phyloP scores from a whole-genome alignment of 1,140 invertebrate genomes.

The Lasaia peninsularis region DNA sequence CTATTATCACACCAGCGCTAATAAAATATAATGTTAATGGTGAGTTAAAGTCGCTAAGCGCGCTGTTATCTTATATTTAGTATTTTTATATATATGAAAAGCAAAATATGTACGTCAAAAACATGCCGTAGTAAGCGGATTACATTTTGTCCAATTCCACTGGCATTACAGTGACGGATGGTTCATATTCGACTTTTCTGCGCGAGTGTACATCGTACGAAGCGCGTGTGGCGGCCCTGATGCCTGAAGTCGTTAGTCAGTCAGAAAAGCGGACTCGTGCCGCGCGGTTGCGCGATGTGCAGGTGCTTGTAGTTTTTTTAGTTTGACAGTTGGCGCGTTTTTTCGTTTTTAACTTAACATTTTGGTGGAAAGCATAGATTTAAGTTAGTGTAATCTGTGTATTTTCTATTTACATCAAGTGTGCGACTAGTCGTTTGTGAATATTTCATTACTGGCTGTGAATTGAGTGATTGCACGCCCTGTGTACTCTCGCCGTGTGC shows the following conservation, averaged over 20 bases:
- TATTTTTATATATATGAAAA: slow-evolving; percentile 62
- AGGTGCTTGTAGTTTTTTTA: slow-evolving; percentile 74
- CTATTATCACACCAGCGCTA: slow-evolving; percentile 55
- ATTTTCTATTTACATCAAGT: slow-evolving; percentile 63
- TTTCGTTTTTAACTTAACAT: slow-evolving; percentile 63
- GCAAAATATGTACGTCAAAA: slow-evolving; percentile 64
- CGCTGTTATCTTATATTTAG: slow-evolving; percentile 36
- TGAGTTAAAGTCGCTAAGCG: slow-evolving; percentile 39
- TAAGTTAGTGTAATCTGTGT: slow-evolving; percentile 72
- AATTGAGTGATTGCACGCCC: slow-evolving; percentile 67
- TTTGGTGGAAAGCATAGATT: slow-evolving; percentile 71
- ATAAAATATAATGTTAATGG: slow-evolving; percentile 65
- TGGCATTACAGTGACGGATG: slow-evolving; percentile 17
- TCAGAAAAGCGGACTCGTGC: slow-evolving; percentile 69
- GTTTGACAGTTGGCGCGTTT: slow-evolving; percentile 75
- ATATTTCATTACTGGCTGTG: slow-evolving; percentile 65
- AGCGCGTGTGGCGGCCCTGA: slow-evolving; percentile 21
- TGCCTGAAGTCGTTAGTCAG: slow-evolving; percentile 33
- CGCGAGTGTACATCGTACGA: slow-evolving; percentile 13
- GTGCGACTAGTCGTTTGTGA: slow-evolving; percentile 66
- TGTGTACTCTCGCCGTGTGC: slow-evolving; percentile 60
- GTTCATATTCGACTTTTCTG: slow-evolving; percentile 23
- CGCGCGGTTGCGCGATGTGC: slow-evolving; percentile 63
- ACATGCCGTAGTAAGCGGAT: slow-evolving; percentile 44
- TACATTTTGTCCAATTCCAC: slow-evolving; percentile 9